phyloP scores from a whole-genome alignment of 2,797 vertebrate genomes.

The Heliangelus exortis region DNA sequence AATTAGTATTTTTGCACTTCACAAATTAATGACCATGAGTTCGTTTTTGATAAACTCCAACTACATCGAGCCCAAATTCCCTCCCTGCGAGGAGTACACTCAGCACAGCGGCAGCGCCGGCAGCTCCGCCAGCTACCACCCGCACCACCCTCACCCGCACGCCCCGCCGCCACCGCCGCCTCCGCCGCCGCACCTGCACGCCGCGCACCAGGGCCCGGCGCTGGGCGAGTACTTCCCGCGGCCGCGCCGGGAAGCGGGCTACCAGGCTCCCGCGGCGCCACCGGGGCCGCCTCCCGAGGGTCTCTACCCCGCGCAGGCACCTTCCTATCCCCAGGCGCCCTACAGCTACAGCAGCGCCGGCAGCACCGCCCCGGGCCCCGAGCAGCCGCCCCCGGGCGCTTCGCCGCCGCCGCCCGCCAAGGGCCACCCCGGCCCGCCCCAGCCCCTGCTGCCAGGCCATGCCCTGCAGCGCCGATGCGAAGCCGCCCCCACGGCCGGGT shows the following conservation, averaged over 20 bases:
- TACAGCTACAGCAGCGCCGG: constrained; percentile 84
- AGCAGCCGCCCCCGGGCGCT: constrained; percentile 78
- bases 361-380: constrained; percentile 77
- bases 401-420: constrained; percentile 72
- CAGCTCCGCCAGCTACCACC: constrained; percentile 74
- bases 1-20: constrained; percentile 94
- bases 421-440: constrained; percentile 71
- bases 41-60: constrained; percentile 99
- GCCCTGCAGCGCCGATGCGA: constrained; percentile 69
- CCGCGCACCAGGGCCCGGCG: constrained; percentile 34
- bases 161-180: constrained; percentile 59
- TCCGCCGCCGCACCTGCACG: constrained; percentile 54
- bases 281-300: constrained; percentile 79
- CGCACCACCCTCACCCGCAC: constrained; percentile 74
- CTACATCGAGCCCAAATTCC: constrained; percentile 99
- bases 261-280: constrained; percentile 76
- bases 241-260: constrained; percentile 88
- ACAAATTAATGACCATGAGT: constrained; percentile 99
- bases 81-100: constrained; percentile 96
- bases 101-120: constrained; percentile 88
- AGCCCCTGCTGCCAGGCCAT: constrained; percentile 67
- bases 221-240: constrained; percentile 86
- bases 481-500: constrained; percentile 56
- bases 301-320: constrained; percentile 82
- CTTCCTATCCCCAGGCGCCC: constrained; percentile 87